Evolutionary conservation across 2,888 invertebrate genomes (phyloP), one percentile per base, ranked within the genome.

Genomic region (Carabus problematicus): DNA sequence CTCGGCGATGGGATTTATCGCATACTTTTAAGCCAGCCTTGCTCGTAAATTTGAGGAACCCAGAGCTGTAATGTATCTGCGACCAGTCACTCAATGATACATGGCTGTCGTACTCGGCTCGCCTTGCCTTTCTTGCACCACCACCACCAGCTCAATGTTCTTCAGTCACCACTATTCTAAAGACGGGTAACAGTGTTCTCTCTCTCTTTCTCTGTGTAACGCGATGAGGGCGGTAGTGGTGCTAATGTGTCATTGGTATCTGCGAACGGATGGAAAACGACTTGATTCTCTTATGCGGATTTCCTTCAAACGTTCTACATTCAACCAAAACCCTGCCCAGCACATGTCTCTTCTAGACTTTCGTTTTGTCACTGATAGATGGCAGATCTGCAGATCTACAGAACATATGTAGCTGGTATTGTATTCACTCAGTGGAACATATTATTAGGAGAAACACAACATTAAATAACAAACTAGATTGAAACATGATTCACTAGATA

Each of bases 1-100:
- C 80, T 76, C 18, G 75, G 74, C 74, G 75, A 74, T 75, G 77
- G 80, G 80, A 82, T 82, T 82, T 82, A 82, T 81, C 80, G 81
- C 81, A 80, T 79, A 81, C 81, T 82, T 82, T 82, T 82, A 82
- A 82, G 82, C 81, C 81, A 79, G 79, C 75, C 80, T 78, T 80
- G 81, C 79, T 80, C 80, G 81, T 82, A 82, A 82, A 82, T 82
- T 81, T 81, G 81, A 79, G 78, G 78, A 75, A 75, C 74, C 74
- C 73, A 8, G 47, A 73, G 71, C 74, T 72, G 75, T 74, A 75
- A 75, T 75, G 78, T 78, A 77, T 79, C 78, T 79, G 78, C 77
- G 76, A 76, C 75, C 75, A 77, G 77, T 77, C 77, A 77, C 77
- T 77, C 77, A 76, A 76, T 80, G 79, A 79, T 80, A 78, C 78